Evolutionary conservation across 2,797 vertebrate genomes (phyloP), one percentile per base, ranked within the genome.

Genomic region (Microctenopoma stevenorrisi): DNA sequence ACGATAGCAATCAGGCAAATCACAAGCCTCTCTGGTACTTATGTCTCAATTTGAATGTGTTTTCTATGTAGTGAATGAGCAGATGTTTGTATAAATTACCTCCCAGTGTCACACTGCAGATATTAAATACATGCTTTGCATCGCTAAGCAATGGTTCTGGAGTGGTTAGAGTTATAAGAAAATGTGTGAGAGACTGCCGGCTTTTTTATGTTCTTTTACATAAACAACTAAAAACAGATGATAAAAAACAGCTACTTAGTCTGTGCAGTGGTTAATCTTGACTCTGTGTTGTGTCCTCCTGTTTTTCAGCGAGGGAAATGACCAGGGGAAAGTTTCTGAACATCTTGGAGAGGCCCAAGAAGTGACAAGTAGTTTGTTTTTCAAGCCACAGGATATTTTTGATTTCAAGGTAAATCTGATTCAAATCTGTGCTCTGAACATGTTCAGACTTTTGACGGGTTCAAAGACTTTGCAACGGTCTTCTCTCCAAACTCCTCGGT

Each of bases 271-370:
- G 2, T 57, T 61, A 18, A 48, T 65, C 2, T 43, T 4, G 4
- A 73, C 30, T 38, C 46, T 83, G 3, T 74, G 25, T 62, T 65
- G 0, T 62, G 68, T 84, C 22, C 47, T 56, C 44, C 76, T 86
- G 83, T 93, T 73, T 92, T 89, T 50, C 94, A 99, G 98, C 98
- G 69, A 93, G 97, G 87, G 97, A 99, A 93, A 99, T 99, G 97
- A 99, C 98, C 70, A 94, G 97, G 63, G 97, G 97, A 4, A 99
- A 99, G 84, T 99, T 99, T 87, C 94, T 99, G 82, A 99, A 99
- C 89, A 99, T 99, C 89, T 86, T 99, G 89, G 97, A 98, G 90
- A 96, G 97, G 86, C 95, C 96, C 42, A 98, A 97, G 93, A 99
- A 99, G 90, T 98, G 95, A 92, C 79, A 57, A 92, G 16, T 15